phyloP scores from a whole-genome alignment of 1,140 invertebrate genomes.

The Drosophila equinoxialis region DNA sequence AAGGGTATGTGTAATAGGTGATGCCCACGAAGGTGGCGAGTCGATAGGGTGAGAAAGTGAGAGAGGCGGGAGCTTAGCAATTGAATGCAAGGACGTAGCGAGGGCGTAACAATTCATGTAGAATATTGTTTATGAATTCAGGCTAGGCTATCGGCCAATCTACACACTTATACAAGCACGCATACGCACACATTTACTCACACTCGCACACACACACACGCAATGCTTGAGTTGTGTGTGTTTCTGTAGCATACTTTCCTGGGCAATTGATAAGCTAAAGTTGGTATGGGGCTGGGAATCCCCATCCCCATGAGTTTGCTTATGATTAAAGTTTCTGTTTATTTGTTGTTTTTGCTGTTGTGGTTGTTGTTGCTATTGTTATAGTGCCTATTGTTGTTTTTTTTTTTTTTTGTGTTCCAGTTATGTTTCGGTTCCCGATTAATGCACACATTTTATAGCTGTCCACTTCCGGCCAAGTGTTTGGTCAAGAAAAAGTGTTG shows the following conservation, averaged over 20 bases:
- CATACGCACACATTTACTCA: neutral
- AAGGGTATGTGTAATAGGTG: too few relatives aligned
- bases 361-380: neutral
- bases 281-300: neutral
- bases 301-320: slow-evolving; percentile 33
- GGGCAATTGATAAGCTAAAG: slow-evolving; percentile 57
- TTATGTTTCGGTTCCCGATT: neutral
- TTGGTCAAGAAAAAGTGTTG: too few relatives aligned
- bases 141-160: slow-evolving; percentile 58
- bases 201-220: neutral
- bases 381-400: slow-evolving; percentile 1
- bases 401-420: neutral
- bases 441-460: slow-evolving; percentile 57
- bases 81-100: slow-evolving; percentile 17
- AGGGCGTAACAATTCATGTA: slow-evolving; percentile 63
- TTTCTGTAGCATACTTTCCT: slow-evolving; percentile 53
- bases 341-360: slow-evolving; percentile 12
- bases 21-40: too few relatives aligned
- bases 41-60: neutral
- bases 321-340: slow-evolving; percentile 60
- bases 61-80: neutral
- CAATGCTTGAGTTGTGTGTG: neutral
- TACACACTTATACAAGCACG: slow-evolving; percentile 25
- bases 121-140: slow-evolving; percentile 69
- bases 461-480: slow-evolving; percentile 50